These are phyloP conservation scores for Heteromurus nitidus DNA, from an alignment of 2,888 invertebrate species.

Conservation along the genomic window DNA sequence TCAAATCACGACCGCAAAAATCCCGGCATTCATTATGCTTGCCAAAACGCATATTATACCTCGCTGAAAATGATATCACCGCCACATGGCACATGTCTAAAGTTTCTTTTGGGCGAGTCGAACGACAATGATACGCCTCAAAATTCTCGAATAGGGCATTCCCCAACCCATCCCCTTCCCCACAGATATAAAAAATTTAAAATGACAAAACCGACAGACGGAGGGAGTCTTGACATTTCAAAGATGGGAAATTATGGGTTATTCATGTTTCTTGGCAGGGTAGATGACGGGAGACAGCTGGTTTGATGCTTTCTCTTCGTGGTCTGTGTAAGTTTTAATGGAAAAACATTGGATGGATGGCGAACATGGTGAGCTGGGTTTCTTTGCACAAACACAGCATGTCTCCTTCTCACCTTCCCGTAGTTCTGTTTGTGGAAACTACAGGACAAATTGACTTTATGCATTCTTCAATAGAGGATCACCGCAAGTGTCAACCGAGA, in stretches of 20 bases:
- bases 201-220: slow-evolving; percentile 2
- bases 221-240: slow-evolving; percentile 19
- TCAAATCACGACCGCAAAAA: background rate
- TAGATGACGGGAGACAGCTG: slow-evolving; percentile 57
- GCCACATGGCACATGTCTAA: too few species aligned
- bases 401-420: slow-evolving; percentile 1
- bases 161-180: too few species aligned
- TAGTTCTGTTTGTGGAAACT: slow-evolving; percentile 1
- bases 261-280: slow-evolving; percentile 40
- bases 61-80: too few species aligned
- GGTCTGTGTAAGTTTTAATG: too few species aligned
- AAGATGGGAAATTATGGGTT: slow-evolving; percentile 29
- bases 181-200: background rate
- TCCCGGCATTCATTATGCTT: background rate
- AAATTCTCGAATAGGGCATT: too few species aligned
- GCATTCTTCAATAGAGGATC: slow-evolving; percentile 17
- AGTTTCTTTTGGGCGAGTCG: too few species aligned
- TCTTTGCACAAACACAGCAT: too few species aligned
- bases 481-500: background rate
- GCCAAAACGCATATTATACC: too few species aligned
- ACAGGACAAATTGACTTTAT: slow-evolving; percentile 21
- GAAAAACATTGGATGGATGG: too few species aligned
- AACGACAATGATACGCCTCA: background rate
- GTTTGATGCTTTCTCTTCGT: slow-evolving; percentile 17
- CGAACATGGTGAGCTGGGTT: too few species aligned